Evolutionary conservation across 2,797 vertebrate species (phyloP).

Genomic region (Manis crassicaudata): DNA sequence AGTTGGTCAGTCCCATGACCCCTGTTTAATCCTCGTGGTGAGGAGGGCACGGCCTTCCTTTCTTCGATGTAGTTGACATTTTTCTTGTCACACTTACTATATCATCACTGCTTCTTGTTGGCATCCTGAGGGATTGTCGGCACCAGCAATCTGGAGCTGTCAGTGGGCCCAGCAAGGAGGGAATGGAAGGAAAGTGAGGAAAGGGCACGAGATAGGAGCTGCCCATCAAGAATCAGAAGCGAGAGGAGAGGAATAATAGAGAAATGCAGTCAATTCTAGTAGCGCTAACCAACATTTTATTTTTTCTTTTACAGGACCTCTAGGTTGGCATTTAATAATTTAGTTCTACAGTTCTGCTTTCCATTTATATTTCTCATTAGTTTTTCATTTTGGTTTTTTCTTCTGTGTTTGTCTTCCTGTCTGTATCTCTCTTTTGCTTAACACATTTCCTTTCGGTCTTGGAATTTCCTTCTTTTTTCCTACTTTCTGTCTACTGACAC

Average conservation of each 20-base stretch:
- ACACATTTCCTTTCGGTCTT: neutral
- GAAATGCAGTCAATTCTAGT: neutral
- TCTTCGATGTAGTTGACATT: neutral
- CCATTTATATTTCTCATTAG: neutral
- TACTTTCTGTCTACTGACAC: neutral
- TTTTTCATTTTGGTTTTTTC: neutral
- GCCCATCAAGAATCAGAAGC: neutral
- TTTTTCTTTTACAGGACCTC: neutral
- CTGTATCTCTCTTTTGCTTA: neutral
- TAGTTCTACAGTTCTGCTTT: neutral
- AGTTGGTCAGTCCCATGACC: neutral
- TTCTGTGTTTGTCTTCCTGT: neutral
- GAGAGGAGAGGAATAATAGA: neutral
- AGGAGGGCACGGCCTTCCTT: neutral
- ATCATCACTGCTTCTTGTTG: neutral
- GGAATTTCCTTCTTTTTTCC: neutral
- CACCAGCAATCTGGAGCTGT: neutral
- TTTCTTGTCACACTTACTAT: neutral
- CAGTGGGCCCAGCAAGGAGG: neutral
- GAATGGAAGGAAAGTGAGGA: neutral
- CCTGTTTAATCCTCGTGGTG: neutral
- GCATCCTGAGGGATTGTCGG: neutral
- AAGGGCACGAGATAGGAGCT: neutral
- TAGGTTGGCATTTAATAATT: neutral
- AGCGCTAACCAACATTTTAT: neutral